Base-by-base conservation (phyloP, 2,888 invertebrate species). In the Andrena flavipes region DNA sequence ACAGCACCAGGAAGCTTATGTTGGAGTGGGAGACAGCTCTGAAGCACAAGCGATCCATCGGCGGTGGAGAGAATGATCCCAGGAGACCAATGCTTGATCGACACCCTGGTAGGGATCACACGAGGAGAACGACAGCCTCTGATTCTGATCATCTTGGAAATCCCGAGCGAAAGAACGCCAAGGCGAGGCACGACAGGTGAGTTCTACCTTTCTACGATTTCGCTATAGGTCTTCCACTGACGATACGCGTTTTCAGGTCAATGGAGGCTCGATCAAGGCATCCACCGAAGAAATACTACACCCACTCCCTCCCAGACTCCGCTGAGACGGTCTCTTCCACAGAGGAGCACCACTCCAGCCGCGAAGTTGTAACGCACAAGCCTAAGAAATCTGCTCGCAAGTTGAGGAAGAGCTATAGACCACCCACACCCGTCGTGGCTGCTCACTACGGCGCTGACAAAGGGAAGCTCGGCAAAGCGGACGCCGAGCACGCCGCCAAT, bases 401-500 rank as follows among this genome's bases (percentile, higher is more conserved):
- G 13, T 20, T 75, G 10, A 8, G 68, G 7, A 79, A 63, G 20
- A 42, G 92, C 63, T 64, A 88, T n/a, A 88, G 88, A 48, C 69
- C 81, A 20, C 82, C 91, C 4, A 86, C 86, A 13, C 91, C 90
- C 67, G 84, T 92, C 62, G 87, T 82, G 33, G 93, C 93, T 0
- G 88, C 89, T 4, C 92, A 93, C 76, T 93, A 92, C 20, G 90
- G 90, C 3, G 93, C 91, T 7, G 92, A 93, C 56, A 91, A 89
- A 35, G 74, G 75, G 2, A 82, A 91, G 0, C 90, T 83, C 90
- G 2, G 75, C 20, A 62, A 1, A 20, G 33, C 71, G 35, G 88
- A 89, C 3, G 92, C 92, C 63, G 91, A 92, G 54, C 91, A 92
- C 51, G 88, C 93, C 95, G 96, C 96, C 67, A 97, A 97, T 91